Base-by-base conservation (phyloP, 2,797 vertebrate species). In the Loris lydekkerianus region DNA sequence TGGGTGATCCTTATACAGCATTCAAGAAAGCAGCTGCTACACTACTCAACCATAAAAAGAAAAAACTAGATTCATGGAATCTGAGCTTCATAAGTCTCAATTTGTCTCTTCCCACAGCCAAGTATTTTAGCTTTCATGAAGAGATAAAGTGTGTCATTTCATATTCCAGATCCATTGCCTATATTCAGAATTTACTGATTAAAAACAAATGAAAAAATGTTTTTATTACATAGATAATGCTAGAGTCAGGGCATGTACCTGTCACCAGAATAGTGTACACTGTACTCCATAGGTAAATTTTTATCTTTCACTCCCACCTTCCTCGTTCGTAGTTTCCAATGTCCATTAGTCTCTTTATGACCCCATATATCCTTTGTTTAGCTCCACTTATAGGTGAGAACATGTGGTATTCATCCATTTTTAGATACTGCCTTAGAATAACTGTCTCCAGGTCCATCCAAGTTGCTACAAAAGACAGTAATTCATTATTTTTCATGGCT, bases 1-100 rank as follows among this genome's bases (percentile, higher is more conserved):
- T 90, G 91, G 97, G 89, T 96, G 98, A 98, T 97, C 97, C 95
- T 97, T 97, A 94, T 96, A 97, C 95, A 97, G 97, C 91, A 86
- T 97, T 97, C 91, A 97, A 96, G 95, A 97, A 83, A 87, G 93
- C 0, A 15, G 93, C 95, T 86, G 89, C 95, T 97, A 37, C 78
- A 87, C 78, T 85, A 80, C 0, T 0, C 95, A 97, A 95, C 72
- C 91, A 43, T 61, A 94, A 96, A 97, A 88, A 81, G 60, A 69
- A 76, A 87, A 75, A 17, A 90, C 76, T 70, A 56, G 60, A 61
- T 53, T 82, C 34, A 60, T 81, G 88, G 93, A 93, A 82, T 72
- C 75, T 63, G 11, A 86, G n/a, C 70, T 90, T 94, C 21, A 70
- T 21, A 76, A 76, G 46, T 76, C 67, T 78, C n/a, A 17, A 20